Conservation (phyloP, 1,140 invertebrate species). For the Musca domestica region DNA sequence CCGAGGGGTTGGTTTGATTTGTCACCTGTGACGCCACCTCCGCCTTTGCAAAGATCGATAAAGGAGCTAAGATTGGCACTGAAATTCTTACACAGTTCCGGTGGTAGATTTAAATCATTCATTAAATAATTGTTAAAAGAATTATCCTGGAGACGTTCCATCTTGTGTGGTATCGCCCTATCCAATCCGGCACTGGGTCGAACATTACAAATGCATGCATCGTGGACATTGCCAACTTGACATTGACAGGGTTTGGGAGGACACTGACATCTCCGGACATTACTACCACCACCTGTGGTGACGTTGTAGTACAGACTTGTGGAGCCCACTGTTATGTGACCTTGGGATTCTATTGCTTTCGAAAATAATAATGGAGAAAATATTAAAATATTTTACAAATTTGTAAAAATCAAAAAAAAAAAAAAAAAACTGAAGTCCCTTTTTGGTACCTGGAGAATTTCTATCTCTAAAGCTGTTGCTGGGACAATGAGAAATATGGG, state of each 20-base stretch:
- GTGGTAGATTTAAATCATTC: background rate
- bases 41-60: slow-evolving; percentile 7
- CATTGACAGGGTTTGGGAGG: background rate
- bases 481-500: too few species aligned
- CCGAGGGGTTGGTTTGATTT: too few species aligned
- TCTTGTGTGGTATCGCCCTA: background rate
- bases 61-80: background rate
- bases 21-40: background rate
- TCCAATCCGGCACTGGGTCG: background rate
- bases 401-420: too few species aligned
- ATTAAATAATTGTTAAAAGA: background rate
- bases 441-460: too few species aligned
- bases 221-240: too few species aligned
- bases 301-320: too few species aligned
- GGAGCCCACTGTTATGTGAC: background rate
- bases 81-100: background rate
- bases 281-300: background rate
- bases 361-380: too few species aligned
- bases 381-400: too few species aligned
- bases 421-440: background rate
- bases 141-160: background rate
- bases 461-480: too few species aligned
- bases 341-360: background rate
- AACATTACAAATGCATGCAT: background rate
- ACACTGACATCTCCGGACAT: background rate